Conservation (phyloP, 2,888 invertebrate species). For the Coecobrya sp. region DNA sequence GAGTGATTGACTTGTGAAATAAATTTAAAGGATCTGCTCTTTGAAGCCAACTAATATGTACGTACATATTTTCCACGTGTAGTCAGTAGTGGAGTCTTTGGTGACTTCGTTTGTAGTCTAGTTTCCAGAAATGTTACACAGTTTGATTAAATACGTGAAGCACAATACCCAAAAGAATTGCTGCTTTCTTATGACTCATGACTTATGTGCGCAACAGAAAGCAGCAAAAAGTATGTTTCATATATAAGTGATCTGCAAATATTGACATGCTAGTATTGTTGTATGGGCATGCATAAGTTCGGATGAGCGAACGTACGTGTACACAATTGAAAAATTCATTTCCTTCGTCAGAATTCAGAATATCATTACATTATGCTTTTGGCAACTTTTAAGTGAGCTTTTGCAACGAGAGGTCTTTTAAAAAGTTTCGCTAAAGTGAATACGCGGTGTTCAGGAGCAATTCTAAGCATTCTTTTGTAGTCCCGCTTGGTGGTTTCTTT, state of each 20-base stretch:
- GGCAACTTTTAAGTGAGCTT: neutral
- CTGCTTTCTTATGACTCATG: neutral
- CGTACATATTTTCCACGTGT: too few species aligned
- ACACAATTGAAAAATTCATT: constrained; percentile 26
- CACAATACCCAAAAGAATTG: neutral
- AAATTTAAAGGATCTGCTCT: too few species aligned
- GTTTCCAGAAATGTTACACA: too few species aligned
- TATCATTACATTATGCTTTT: constrained; percentile 9
- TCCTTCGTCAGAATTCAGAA: constrained; percentile 3
- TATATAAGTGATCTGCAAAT: constrained; percentile 39
- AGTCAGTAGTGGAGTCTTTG: too few species aligned
- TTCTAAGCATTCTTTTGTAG: neutral
- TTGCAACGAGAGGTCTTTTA: neutral
- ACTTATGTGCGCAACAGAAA: neutral
- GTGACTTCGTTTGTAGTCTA: too few species aligned
- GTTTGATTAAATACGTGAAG: too few species aligned
- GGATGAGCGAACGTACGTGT: neutral
- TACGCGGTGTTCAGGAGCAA: neutral
- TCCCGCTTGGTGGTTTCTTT: neutral
- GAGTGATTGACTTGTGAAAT: too few species aligned
- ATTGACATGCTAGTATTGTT: constrained; percentile 34
- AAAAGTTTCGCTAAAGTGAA: neutral
- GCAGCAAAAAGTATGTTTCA: neutral
- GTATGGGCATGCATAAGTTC: neutral
- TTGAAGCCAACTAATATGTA: too few species aligned